Evolutionary conservation across 2,113 vertebrate genomes (phyloP).

Genomic region (Charadrius vociferus): DNA sequence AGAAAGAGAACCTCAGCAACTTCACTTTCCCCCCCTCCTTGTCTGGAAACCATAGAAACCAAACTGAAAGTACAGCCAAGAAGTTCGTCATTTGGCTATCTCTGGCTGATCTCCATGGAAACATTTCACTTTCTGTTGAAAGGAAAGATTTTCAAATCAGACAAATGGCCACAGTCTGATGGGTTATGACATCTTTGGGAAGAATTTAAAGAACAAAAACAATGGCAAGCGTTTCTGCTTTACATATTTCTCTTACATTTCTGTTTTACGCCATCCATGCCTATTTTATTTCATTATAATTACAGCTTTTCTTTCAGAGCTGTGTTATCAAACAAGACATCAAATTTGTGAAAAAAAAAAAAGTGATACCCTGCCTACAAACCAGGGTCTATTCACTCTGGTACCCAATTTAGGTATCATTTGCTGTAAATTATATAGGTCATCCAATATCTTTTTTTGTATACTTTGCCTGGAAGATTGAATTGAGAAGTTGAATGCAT

Average conservation of each 20-base stretch:
- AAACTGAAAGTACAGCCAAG: conserved; percentile 79
- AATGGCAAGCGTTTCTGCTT: conserved; percentile 16
- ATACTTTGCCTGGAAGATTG: background rate
- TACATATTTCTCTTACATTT: background rate
- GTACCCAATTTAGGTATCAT: background rate
- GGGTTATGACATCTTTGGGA: conserved; percentile 58
- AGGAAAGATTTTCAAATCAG: conserved; percentile 73
- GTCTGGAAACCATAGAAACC: conserved; percentile 86
- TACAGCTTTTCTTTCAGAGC: background rate
- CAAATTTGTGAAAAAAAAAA: background rate
- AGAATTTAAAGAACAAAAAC: conserved; percentile 32
- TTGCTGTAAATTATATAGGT: background rate
- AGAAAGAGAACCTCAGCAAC: conserved; percentile 47
- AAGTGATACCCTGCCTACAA: background rate
- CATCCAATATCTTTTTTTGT: background rate
- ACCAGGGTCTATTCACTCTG: background rate
- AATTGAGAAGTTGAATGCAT: background rate
- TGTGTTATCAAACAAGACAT: background rate
- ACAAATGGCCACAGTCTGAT: conserved; percentile 59
- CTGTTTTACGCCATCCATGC: background rate
- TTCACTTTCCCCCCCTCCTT: conserved; percentile 40
- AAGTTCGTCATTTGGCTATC: conserved; percentile 83
- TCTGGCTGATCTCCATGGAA: conserved; percentile 85
- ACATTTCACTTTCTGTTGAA: conserved; percentile 77
- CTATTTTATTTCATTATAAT: background rate